Conservation (phyloP, 2,113 vertebrate genomes). For the Hystrix brachyura region DNA sequence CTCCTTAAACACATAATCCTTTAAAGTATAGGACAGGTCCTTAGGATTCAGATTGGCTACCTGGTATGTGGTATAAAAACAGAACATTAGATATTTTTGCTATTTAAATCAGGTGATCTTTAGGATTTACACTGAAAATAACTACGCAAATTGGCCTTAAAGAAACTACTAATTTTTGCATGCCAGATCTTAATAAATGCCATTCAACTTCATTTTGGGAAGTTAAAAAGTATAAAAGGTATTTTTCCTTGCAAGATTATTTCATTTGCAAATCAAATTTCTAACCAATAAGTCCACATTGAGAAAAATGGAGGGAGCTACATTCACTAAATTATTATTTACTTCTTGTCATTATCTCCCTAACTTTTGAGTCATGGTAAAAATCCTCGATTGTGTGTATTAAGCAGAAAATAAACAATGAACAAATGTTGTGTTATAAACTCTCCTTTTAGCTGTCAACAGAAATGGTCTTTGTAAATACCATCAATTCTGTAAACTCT, state of each 20-base stretch:
- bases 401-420: conserved; percentile 36
- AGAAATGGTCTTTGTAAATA: conserved; percentile 34
- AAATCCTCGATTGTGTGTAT: conserved; percentile 16
- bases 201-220: conserved; percentile 7
- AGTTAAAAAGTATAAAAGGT: background rate
- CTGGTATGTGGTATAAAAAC: conserved; percentile 83
- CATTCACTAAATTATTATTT: conserved; percentile 16
- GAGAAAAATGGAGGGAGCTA: background rate
- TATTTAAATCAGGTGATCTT: conserved; percentile 22
- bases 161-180: conserved; percentile 24
- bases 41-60: conserved; percentile 95
- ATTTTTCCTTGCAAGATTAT: background rate
- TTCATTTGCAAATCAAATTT: conserved; percentile 14
- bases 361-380: conserved; percentile 38
- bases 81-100: conserved; percentile 68
- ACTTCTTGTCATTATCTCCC: background rate
- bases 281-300: background rate
- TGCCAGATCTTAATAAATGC: background rate
- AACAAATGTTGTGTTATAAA: background rate
- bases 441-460: background rate
- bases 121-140: conserved; percentile 58
- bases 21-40: conserved; percentile 94
- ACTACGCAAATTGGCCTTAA: background rate
- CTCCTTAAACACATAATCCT: conserved; percentile 94
- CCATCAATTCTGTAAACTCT: conserved; percentile 21